Evolutionary conservation across 2,888 invertebrate genomes (phyloP).

Genomic region (Trileptium ribeirensis): DNA sequence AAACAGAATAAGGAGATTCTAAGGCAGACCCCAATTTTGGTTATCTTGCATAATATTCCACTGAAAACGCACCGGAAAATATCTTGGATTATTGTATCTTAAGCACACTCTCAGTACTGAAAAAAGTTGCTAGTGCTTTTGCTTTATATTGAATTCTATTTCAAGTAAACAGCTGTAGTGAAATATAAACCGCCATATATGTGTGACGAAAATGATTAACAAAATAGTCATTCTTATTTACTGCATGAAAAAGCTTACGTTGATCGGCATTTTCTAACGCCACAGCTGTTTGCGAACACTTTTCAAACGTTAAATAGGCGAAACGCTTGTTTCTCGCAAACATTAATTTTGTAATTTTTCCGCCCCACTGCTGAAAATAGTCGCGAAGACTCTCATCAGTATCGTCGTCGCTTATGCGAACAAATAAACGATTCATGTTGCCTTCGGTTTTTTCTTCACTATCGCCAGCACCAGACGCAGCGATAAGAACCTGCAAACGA

Average conservation of each 20-base stretch:
- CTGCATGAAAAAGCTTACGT: slow-evolving; percentile 10
- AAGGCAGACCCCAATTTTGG: no score
- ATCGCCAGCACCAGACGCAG: background rate
- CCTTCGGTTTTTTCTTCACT: background rate
- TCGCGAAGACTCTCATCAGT: background rate
- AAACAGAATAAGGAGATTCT: no score
- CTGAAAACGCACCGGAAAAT: no score
- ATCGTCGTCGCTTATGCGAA: background rate
- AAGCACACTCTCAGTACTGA: no score
- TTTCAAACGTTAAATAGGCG: background rate
- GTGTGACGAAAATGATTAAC: no score
- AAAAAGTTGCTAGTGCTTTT: no score
- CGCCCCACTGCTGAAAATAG: background rate
- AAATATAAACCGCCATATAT: no score
- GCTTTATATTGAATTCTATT: no score
- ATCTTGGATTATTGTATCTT: no score
- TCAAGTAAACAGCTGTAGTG: no score
- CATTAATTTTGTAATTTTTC: background rate
- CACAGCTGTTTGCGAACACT: background rate
- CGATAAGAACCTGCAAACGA: background rate
- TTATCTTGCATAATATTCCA: no score
- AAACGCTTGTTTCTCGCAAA: background rate
- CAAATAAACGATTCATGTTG: background rate
- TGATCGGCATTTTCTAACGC: slow-evolving; percentile 2
- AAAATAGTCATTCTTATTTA: no score